Conservation (phyloP, 2,888 invertebrate species). For the Sphaerophoria rueppellii region DNA sequence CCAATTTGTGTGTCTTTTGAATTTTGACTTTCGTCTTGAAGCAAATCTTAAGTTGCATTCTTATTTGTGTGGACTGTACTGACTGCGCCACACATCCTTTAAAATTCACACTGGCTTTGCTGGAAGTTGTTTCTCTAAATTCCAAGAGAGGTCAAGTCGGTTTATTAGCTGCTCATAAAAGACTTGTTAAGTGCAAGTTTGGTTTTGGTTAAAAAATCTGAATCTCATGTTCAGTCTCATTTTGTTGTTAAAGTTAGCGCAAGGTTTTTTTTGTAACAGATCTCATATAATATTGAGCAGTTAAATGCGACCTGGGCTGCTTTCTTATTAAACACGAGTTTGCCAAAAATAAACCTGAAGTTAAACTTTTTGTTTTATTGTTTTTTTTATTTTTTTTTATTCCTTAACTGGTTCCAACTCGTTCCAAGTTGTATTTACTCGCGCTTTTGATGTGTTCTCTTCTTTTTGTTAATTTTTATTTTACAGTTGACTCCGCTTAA, state of each 20-base stretch:
- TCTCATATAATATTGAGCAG: background rate
- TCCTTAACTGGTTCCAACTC: background rate
- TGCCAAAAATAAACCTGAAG: background rate
- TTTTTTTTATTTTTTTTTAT: background rate
- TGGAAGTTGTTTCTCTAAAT: background rate
- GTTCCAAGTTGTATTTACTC: background rate
- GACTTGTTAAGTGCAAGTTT: background rate
- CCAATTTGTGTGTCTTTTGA: background rate
- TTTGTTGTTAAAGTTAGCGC: no score
- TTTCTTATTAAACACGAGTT: background rate
- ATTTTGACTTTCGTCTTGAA: background rate
- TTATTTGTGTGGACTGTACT: background rate
- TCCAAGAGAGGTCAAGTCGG: background rate
- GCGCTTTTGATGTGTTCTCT: background rate
- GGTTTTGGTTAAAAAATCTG: background rate
- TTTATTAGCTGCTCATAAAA: background rate
- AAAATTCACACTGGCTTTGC: background rate
- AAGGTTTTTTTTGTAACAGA: no score
- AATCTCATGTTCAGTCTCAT: no score
- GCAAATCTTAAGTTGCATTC: background rate
- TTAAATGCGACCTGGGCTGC: background rate
- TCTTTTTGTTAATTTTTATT: no score
- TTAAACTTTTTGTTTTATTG: background rate
- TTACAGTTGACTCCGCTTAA: no score
- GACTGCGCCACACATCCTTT: background rate